Evolutionary conservation across 2,113 vertebrate species (phyloP), one percentile per base, ranked within the genome.

Genomic region (Leptosomus discolor): DNA sequence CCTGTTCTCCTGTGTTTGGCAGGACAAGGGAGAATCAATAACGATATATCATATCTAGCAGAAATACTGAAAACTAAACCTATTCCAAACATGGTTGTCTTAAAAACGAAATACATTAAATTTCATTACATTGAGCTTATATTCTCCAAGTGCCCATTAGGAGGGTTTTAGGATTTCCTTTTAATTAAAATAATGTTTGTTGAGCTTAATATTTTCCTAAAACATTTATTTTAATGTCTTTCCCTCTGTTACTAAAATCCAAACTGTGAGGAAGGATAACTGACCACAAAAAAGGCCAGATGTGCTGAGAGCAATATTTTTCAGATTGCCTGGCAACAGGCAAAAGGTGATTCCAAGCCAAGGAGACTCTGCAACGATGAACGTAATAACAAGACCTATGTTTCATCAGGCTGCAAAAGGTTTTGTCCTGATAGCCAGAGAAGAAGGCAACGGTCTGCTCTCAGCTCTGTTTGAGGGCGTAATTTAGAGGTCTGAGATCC

Each of bases 101-200:
- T 65, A 45, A 46, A 78, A 45, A 56, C 71, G 27, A 65, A 83
- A 34, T 51, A 53, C 74, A 91, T 94, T 26, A 57, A 12, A 64
- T 97, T 96, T 96, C 77, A 95, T 85, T 95, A 61, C 41, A 30
- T 50, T 51, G 63, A 83, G 58, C 89, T 96, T 97, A 92, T 96
- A 95, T 92, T 91, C 96, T 97, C 97, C 54, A 58, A 46, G 94
- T 96, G 95, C 89, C 74, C 46, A 71, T 96, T 95, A 96, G 58
- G 41, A 91, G 56, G 23, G 77, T 87, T 95, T 96, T 45, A 83
- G 74, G 94, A 85, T 97, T 97, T 95, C 91, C 89, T 94, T 97
- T 96, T 97, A 97, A 97, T 97, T 94, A 97, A 96, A 94, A 88
- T 94, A 79, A 90, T 92, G 81, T 92, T 97, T 91, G 34, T 92